Evolutionary conservation across 2,113 vertebrate genomes (phyloP).

Genomic region (Cyprinus carpio): DNA sequence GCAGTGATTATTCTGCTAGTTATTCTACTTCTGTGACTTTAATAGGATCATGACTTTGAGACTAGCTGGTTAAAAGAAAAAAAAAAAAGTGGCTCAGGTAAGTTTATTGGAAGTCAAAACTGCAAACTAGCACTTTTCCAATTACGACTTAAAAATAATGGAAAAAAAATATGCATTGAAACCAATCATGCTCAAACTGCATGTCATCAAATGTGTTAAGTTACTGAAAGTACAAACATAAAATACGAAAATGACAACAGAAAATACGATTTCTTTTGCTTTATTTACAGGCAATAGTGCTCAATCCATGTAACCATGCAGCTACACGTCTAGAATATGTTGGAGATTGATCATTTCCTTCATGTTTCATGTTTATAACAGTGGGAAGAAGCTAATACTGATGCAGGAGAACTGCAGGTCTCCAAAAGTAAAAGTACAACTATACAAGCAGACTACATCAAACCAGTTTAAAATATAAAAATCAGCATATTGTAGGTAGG

Average conservation of each 20-base stretch:
- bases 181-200: background rate
- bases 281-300: conserved; percentile 83
- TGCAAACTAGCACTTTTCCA: background rate
- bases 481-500: conserved; percentile 72
- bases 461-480: conserved; percentile 59
- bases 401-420: conserved; percentile 46
- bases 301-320: conserved; percentile 69
- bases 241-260: conserved; percentile 23
- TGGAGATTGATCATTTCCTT: conserved; percentile 74
- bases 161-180: background rate
- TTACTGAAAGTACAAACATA: background rate
- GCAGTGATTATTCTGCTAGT: background rate
- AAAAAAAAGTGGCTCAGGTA: background rate
- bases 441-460: conserved; percentile 47
- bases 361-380: conserved; percentile 68
- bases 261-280: conserved; percentile 67
- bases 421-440: conserved; percentile 57
- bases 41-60: background rate
- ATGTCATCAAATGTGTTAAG: background rate
- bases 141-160: background rate
- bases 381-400: conserved; percentile 73
- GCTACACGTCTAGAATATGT: conserved; percentile 62
- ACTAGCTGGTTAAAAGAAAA: background rate
- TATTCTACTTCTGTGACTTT: background rate
- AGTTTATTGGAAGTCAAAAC: background rate